phyloP scores from a whole-genome alignment of 92 coral and sea anemone species.

The Zoanthus solanderi region DNA sequence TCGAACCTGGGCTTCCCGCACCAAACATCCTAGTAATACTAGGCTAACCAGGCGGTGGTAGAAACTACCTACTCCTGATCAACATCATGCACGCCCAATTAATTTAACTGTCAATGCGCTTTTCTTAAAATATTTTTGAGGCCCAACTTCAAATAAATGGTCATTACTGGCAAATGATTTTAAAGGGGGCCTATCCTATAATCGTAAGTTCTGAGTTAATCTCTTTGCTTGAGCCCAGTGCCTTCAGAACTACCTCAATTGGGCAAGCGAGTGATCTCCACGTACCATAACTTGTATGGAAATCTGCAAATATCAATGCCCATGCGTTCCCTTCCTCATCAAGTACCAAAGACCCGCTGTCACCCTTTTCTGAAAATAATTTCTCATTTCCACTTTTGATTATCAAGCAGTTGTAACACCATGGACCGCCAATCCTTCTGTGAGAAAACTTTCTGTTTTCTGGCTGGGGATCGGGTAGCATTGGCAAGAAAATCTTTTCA shows the following conservation, averaged over 20 bases:
- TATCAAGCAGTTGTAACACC: not conserved
- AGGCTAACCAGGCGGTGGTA: no score
- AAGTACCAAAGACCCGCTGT: conserved; percentile 29
- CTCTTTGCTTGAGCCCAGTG: not conserved
- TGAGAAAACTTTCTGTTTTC: not conserved
- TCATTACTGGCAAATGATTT: no score
- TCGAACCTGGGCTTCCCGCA: no score
- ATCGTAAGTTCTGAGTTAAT: not conserved
- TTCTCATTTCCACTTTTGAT: not conserved
- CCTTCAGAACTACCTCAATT: conserved; percentile 7
- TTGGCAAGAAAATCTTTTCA: not conserved
- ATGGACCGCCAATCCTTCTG: not conserved
- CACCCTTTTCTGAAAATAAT: not conserved
- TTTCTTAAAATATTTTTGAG: no score
- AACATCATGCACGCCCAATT: no score
- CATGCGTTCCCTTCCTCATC: conserved; percentile 17
- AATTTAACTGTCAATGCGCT: no score
- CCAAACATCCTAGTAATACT: no score
- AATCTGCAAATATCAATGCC: not conserved
- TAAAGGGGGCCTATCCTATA: not conserved
- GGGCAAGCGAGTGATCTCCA: conserved; percentile 1
- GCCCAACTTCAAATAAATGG: no score
- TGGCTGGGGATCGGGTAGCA: not conserved
- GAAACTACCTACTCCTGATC: no score
- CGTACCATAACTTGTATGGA: not conserved